Conservation (phyloP, 2,888 invertebrate genomes). For the Liopterus haemorrhoidalis region DNA sequence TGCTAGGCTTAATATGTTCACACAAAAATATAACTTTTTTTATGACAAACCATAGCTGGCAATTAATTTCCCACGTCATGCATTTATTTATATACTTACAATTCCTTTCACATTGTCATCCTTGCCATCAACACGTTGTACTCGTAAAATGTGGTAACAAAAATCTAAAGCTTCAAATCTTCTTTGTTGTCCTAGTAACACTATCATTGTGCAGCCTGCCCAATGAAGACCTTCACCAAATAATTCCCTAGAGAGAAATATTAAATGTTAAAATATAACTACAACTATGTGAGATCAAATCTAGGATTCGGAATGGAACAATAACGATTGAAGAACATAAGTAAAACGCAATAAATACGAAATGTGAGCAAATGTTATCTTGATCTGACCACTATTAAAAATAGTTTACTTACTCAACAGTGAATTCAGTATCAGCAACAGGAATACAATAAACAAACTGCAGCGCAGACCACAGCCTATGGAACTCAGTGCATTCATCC, state of each 20-base stretch:
- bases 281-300: no score
- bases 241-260: constrained; percentile 62
- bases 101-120: constrained; percentile 93
- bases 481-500: constrained; percentile 96
- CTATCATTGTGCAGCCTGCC: constrained; percentile 97
- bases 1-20: constrained; percentile 2
- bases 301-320: no score
- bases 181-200: constrained; percentile 88
- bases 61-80: background rate
- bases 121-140: constrained; percentile 93
- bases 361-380: constrained; percentile 3
- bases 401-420: constrained; percentile 74
- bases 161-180: constrained; percentile 97
- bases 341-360: background rate
- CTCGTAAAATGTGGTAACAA: constrained; percentile 94
- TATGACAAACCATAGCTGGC: constrained; percentile 1
- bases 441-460: constrained; percentile 98
- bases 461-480: constrained; percentile 91
- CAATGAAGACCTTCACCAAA: constrained; percentile 98
- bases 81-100: constrained; percentile 55
- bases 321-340: constrained; percentile 5
- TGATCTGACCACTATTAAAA: no score
- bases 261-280: constrained; percentile 17
- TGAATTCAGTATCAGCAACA: constrained; percentile 91
- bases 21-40: constrained; percentile 10